Percentiles rank a stretch among this genome's conserved stretches.
phyloP scores from a whole-genome alignment of 2,113 vertebrate species.

The Chloropsis cyanopogon region DNA sequence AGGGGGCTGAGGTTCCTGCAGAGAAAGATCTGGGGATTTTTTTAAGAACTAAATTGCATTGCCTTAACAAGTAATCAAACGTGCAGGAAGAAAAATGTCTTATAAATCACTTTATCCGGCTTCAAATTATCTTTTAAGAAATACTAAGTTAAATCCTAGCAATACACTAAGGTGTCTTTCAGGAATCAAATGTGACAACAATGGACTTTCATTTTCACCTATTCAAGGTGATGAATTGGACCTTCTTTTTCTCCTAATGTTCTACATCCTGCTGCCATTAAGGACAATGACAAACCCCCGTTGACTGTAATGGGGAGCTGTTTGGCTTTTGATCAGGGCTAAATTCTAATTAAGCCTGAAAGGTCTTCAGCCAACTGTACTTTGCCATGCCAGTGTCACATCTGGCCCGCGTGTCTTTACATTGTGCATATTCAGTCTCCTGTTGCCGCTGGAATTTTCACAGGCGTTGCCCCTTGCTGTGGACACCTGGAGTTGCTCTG shows the following conservation, averaged over 20 bases:
- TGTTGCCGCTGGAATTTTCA: background rate
- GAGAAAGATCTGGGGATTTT: slow-evolving; percentile 7
- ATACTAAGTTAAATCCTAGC: background rate
- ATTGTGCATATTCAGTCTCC: background rate
- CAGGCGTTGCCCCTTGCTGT: background rate
- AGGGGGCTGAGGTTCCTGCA: background rate
- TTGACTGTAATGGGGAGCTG: background rate
- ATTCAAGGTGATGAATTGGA: background rate
- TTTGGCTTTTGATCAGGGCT: background rate
- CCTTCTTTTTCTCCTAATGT: background rate
- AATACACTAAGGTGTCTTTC: background rate
- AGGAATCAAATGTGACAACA: background rate
- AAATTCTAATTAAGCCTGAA: slow-evolving; percentile 12
- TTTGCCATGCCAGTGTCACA: background rate
- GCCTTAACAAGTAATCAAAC: background rate
- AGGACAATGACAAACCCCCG: background rate
- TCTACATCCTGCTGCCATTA: background rate
- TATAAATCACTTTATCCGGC: background rate
- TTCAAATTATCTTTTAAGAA: background rate
- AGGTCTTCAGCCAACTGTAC: background rate
- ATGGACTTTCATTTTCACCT: background rate
- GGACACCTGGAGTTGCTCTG: background rate
- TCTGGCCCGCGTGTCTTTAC: background rate
- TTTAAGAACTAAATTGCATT: background rate
- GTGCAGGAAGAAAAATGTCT: background rate